Evolutionary conservation across 2,888 invertebrate species (phyloP), one percentile per base, ranked within the genome.

Genomic region (Sturmia bella): DNA sequence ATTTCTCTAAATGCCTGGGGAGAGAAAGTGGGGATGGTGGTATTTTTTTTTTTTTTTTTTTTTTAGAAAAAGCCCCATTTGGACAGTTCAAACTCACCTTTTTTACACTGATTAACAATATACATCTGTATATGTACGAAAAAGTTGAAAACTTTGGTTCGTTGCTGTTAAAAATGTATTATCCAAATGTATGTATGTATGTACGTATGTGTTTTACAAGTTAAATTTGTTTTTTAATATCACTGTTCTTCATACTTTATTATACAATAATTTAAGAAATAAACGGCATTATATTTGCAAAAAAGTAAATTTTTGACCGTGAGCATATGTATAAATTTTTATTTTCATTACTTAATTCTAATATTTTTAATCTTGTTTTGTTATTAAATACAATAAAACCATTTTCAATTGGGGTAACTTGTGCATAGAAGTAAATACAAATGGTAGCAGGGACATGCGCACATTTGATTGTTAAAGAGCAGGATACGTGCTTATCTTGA

Each of bases 341-440:
- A 17, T 45, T 21, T 39, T 11, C n/a, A 6, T 45, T 43, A 39
- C 21, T 70, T 59, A 9, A 54, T 32, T 41, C 5, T n/a, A 57
- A 56, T 48, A 48, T 37, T 57, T 76, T 27, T 43, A 57, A 54
- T 54, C 57, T 76, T 68, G 43, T 68, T 76, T 76, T 76, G 59
- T 69, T 77, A 63, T 77, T 41, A 63, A 64, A 57, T 32, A 64
- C 54, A 56, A 56, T 70, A 76, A 56, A 61, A 64, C 56, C 63
- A 77, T 56, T 64, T 77, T 56, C 63, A 56, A 63, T 77, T 63
- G 54, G 70, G 70, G 63, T 63, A 50, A 70, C 24, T 77, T 69
- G 43, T 68, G 32, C 37, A 24, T 24, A 56, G 12, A 48, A 32
- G 39, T 48, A 41, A 52, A 15, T 32, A 32, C 39, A n/a, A 41